Evolutionary conservation across 1,140 invertebrate genomes (phyloP), one percentile per base, ranked within the genome.

Genomic region (Aphelenchoides avenae): DNA sequence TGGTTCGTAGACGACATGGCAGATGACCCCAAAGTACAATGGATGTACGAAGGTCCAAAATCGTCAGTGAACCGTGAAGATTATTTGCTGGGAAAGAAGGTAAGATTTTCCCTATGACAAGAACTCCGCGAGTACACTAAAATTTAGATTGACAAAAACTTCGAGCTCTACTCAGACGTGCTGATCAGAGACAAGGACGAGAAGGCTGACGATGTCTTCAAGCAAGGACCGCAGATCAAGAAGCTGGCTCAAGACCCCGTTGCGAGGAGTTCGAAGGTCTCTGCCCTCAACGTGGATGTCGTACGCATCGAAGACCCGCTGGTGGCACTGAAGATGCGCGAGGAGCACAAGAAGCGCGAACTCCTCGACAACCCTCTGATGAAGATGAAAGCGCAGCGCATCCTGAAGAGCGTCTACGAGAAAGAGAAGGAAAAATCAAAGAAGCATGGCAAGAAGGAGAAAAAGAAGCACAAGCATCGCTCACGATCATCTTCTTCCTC

Each of bases 11-110:
- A n/a, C n/a, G n/a, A n/a, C n/a, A n/a, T n/a, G n/a, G n/a, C n/a
- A n/a, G n/a, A n/a, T n/a, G n/a, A n/a, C n/a, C n/a, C n/a, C n/a
- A 57, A 65, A 9, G 41, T 66, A 39, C 13, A 56, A 18, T 67
- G 64, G 64, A 67, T 67, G 66, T 70, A 70, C 36, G 64, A 70
- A 5, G 64, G 64, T 4, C 15, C 66, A 26, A 70, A 70, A 29
- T 64, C 64, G 3, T 13, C 37, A 22, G 66, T 67, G 11, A 68
- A 67, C 29, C 29, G 66, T 9, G 64, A 67, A 26, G 64, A 67
- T 31, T 67, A 67, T 66, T 42, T 67, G 27, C 37, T 70, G 18
- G 64, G 64, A 4, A 68, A 70, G 52, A 70, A 52, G 53, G 64
- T 67, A 5, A 26, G 61, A 37, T 61, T 20, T 22, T 13, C 18